These are phyloP conservation scores for Antheraea pernyi DNA, from an alignment of 1,140 invertebrate species.

Conservation along the genomic window DNA sequence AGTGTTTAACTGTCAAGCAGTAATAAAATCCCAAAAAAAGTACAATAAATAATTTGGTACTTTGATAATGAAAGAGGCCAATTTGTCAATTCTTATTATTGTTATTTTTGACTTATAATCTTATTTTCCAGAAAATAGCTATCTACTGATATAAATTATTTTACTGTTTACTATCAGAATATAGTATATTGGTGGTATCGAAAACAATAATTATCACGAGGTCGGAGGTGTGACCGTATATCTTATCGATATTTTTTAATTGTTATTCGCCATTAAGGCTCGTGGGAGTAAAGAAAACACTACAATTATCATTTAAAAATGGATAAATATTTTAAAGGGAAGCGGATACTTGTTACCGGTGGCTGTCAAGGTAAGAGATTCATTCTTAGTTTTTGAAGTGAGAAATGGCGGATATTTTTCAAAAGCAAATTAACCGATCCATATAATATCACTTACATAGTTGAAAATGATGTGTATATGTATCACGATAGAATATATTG, in stretches of 20 bases:
- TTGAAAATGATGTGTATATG: too few species aligned
- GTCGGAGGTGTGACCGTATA: neutral
- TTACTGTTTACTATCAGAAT: neutral
- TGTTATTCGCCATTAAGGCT: neutral
- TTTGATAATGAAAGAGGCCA: too few species aligned
- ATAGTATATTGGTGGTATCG: neutral
- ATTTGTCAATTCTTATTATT: too few species aligned
- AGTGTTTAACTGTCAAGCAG: too few species aligned
- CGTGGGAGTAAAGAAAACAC: slow-evolving; percentile 3
- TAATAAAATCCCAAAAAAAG: too few species aligned
- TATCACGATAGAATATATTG: too few species aligned
- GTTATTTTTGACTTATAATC: neutral
- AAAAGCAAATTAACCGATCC: neutral
- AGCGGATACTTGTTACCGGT: slow-evolving; percentile 63
- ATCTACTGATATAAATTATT: neutral
- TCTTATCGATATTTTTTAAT: neutral
- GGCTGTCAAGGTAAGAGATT: slow-evolving; percentile 56
- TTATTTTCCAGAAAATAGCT: neutral
- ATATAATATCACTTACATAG: neutral
- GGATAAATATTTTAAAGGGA: slow-evolving; percentile 61
- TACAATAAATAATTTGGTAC: too few species aligned
- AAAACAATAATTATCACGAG: neutral
- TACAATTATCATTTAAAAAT: slow-evolving; percentile 29
- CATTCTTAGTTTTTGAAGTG: neutral
- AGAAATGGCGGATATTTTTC: neutral